Conservation (phyloP, 2,888 invertebrate species). For the Ceramica pisi region DNA sequence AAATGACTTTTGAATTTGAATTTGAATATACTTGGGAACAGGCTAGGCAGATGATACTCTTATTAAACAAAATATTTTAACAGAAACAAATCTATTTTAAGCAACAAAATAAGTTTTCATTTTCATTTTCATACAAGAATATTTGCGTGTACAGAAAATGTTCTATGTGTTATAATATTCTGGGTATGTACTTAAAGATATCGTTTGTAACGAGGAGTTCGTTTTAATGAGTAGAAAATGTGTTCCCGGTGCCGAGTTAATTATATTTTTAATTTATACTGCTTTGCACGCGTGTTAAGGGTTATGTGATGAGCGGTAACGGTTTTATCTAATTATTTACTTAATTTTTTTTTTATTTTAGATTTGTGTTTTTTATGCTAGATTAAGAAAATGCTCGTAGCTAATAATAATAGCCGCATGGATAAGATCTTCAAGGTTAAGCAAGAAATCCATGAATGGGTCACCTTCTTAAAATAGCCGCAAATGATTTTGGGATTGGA, state of each 20-base stretch:
- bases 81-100: neutral
- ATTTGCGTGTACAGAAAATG: conserved; percentile 13
- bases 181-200: conserved; percentile 24
- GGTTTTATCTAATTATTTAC: conserved; percentile 8
- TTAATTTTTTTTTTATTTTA: no score
- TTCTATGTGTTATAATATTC: conserved; percentile 18
- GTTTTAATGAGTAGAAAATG: conserved; percentile 62
- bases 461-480: no score
- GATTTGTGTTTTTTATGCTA: neutral
- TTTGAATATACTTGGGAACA: no score
- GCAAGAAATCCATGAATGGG: no score
- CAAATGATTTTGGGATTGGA: no score
- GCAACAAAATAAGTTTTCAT: neutral
- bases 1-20: no score
- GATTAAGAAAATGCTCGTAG: neutral
- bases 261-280: conserved; percentile 65
- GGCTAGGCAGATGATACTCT: no score
- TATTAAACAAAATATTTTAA: no score
- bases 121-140: neutral
- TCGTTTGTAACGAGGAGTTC: conserved; percentile 34
- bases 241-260: conserved; percentile 54
- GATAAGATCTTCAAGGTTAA: no score
- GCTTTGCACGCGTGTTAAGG: conserved; percentile 36
- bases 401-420: no score
- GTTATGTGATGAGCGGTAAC: conserved; percentile 24